Evolutionary conservation across 2,888 invertebrate species (phyloP).

Genomic region (Limnephilus rhombicus): DNA sequence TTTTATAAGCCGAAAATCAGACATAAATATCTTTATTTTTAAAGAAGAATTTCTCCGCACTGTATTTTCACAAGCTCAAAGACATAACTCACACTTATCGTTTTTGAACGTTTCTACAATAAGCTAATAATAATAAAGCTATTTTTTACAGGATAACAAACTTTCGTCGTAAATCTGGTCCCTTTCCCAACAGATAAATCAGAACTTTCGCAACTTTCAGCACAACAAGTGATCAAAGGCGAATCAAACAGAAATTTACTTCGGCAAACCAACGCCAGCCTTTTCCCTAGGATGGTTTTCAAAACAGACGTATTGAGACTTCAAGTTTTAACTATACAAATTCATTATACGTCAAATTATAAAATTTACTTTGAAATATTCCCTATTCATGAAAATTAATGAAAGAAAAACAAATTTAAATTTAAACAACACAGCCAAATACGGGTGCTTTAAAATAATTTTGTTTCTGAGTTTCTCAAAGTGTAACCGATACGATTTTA

Average conservation of each 20-base stretch:
- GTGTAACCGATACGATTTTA: background rate
- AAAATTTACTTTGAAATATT: conserved; percentile 2
- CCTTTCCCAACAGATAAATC: background rate
- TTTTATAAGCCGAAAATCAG: background rate
- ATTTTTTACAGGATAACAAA: background rate
- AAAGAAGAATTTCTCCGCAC: background rate
- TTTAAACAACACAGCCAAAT: background rate
- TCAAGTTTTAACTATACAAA: background rate
- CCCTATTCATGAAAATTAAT: conserved; percentile 24
- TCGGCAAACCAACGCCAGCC: background rate
- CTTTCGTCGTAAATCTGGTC: background rate
- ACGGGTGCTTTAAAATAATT: background rate
- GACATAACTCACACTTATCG: background rate
- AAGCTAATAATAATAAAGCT: background rate
- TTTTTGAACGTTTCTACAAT: background rate
- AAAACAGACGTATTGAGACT: background rate
- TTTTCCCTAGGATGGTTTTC: background rate
- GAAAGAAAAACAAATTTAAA: conserved; percentile 32
- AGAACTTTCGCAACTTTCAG: background rate
- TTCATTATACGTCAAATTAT: conserved; percentile 7
- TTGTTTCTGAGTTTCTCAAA: background rate
- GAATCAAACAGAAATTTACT: background rate
- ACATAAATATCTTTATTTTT: background rate
- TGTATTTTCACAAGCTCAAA: background rate
- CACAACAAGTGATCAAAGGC: background rate